Evolutionary conservation across 2,888 invertebrate species (phyloP).

Genomic region (Pedicia rivosa): DNA sequence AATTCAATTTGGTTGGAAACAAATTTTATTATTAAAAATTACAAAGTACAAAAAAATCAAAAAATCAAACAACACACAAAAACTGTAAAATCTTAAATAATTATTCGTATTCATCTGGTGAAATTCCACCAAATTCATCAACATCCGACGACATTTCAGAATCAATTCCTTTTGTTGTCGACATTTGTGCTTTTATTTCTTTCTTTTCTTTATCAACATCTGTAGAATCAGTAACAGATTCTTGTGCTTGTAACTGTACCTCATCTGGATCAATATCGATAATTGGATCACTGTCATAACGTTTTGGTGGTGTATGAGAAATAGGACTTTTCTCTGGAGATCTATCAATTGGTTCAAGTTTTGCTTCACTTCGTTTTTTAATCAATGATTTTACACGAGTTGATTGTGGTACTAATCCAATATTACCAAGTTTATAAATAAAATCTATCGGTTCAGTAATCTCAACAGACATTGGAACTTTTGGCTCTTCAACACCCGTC

Average conservation of each 20-base stretch:
- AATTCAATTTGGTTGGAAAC: too few species aligned
- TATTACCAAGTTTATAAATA: slow-evolving; percentile 45
- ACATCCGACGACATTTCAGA: not conserved
- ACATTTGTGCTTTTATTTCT: not conserved
- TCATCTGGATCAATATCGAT: slow-evolving; percentile 3
- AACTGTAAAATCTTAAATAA: too few species aligned
- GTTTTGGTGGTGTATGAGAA: not conserved
- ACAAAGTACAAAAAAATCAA: too few species aligned
- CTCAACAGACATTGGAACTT: slow-evolving; percentile 23
- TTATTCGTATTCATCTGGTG: not conserved
- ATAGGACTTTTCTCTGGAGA: not conserved
- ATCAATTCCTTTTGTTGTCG: not conserved
- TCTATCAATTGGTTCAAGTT: slow-evolving; percentile 1
- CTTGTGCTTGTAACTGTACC: not conserved
- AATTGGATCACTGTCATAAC: not conserved
- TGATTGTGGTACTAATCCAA: slow-evolving; percentile 46
- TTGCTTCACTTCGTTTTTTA: not conserved
- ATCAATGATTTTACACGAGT: slow-evolving; percentile 9
- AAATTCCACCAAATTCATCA: slow-evolving; percentile 1
- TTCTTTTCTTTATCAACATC: not conserved
- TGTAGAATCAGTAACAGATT: not conserved
- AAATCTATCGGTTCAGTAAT: slow-evolving; percentile 23
- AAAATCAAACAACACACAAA: too few species aligned
- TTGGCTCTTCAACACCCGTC: slow-evolving; percentile 17
- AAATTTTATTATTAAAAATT: too few species aligned